Evolutionary conservation across 2,113 vertebrate species (phyloP), one percentile per base, ranked within the genome.

Genomic region (Salvelinus fontinalis): DNA sequence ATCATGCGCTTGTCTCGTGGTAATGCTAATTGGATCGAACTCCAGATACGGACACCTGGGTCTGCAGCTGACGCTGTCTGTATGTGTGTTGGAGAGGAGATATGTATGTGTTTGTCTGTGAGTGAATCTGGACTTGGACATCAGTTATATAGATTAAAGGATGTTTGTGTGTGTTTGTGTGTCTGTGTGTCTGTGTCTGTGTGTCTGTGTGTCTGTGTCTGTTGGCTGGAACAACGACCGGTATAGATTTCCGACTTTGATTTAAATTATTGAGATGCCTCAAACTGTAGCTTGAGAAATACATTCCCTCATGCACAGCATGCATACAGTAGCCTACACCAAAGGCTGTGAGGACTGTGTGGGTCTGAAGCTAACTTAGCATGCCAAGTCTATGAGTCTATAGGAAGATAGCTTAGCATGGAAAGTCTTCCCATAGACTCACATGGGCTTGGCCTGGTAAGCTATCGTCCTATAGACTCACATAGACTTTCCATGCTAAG

Each of bases 231-330:
- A 12, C 39, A 44, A 44, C 9, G 9, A 11, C 39, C 39, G 39
- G 39, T 44, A 44, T 44, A 44, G 39, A 44, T 44, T 44, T 44
- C 22, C 62, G 81, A 73, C 78, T 66, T 29, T 60, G 57, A 29
- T 79, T 82, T 91, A 66, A 90, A 89, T 87, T 81, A 90, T 91
- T 89, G 73, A 88, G 51, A 64, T 59, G 14, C 69, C 67, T 83
- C 81, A 24, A 62, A 75, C 81, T 88, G 81, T 76, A 83, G 69
- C 22, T 65, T 65, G 22, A 27, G 22, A 26, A 26, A 65, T 65
- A 26, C 11, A 13, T 26, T 65, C 62, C 62, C 26, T 65, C 22
- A 24, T 27, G 22, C 22, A 65, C 24, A 22, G 62, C 9, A 22
- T 27, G 11, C 13, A 3, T 64, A 22, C 20, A 9, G 60, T 64